A percentile compares a stretch with the other conserved stretches of the same genome.
phyloP scores from a whole-genome alignment of 2,113 vertebrate genomes.

The Piaya cayana region DNA sequence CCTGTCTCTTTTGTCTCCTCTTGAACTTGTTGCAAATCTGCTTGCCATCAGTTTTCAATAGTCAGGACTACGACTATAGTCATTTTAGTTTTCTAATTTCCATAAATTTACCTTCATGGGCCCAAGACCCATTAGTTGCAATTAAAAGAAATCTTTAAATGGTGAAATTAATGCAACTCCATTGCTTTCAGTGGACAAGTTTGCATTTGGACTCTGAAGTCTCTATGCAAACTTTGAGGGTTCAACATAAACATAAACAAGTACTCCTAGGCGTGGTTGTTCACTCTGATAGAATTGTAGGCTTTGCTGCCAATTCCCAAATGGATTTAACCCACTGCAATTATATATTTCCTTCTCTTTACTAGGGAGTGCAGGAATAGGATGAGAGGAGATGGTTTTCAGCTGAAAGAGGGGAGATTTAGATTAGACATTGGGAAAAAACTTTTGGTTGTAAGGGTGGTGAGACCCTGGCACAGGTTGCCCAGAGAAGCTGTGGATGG shows the following conservation, averaged over 20 bases:
- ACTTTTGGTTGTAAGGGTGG: too few species aligned
- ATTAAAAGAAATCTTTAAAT: not conserved
- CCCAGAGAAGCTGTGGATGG: too few species aligned
- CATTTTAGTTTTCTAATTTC: not conserved
- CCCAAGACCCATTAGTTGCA: not conserved
- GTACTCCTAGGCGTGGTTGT: not conserved
- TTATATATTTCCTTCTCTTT: not conserved
- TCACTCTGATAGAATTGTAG: fast-evolving
- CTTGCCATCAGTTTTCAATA: not conserved
- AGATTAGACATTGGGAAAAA: too few species aligned
- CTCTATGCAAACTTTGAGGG: not conserved
- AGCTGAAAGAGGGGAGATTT: too few species aligned
- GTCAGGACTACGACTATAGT: not conserved
- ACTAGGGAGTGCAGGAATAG: too few species aligned
- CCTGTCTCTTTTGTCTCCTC: not conserved
- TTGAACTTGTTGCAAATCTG: not conserved
- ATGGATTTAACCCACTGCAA: not conserved
- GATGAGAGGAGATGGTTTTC: too few species aligned
- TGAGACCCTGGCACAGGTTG: too few species aligned
- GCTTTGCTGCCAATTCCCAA: not conserved
- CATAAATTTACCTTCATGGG: not conserved
- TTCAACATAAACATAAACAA: not conserved
- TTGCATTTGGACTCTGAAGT: not conserved
- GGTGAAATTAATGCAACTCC: not conserved
- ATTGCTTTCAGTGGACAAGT: not conserved